Evolutionary conservation across 2,888 invertebrate species (phyloP), one percentile per base, ranked within the genome.

Genomic region (Drosophila demipolita): DNA sequence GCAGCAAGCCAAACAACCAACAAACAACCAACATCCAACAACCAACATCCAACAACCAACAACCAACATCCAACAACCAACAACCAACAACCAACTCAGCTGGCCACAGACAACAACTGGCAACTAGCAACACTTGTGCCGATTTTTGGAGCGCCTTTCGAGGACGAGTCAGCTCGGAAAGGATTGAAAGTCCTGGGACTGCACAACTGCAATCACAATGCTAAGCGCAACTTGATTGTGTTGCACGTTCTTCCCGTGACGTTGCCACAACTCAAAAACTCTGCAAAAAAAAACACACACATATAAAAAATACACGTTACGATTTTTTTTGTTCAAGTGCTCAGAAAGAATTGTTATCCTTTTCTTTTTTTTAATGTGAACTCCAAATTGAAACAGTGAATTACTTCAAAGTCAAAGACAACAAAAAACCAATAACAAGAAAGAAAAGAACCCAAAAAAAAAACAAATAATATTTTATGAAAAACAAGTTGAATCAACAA

Each of bases 311-410:
- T 59, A 15, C 71, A 55, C 55, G 64, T 50, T 29, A 49, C 60
- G 42, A 36, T 45, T 53, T 66, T 84, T 83, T 85, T 87, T 87
- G 80, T 82, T 85, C 70, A 68, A 78, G 83, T 83, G 83, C 65
- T 45, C 29, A 70, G 23, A 73, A 82, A 79, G 61, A 58, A 58
- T 62, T 54, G 69, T 66, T 57, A 20, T 45, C 23, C n/a, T 23
- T 9, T 23, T 45, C 66, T 84, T 78, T 87, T 75, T 69, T 80
- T 49, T 40, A 55, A n/a, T 48, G 78, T 73, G 73, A 62, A 38
- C 61, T 50, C n/a, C 32, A 45, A 38, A 40, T 48, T 1, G 32
- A 40, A 11, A 32, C 53, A 74, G 86, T 85, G 80, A 66, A 65
- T 17, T 50, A 61, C 54, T 29, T 29, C 29, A 53, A 61, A 58